phyloP scores from a whole-genome alignment of 2,113 vertebrate genomes.

The Madoqua kirkii region DNA sequence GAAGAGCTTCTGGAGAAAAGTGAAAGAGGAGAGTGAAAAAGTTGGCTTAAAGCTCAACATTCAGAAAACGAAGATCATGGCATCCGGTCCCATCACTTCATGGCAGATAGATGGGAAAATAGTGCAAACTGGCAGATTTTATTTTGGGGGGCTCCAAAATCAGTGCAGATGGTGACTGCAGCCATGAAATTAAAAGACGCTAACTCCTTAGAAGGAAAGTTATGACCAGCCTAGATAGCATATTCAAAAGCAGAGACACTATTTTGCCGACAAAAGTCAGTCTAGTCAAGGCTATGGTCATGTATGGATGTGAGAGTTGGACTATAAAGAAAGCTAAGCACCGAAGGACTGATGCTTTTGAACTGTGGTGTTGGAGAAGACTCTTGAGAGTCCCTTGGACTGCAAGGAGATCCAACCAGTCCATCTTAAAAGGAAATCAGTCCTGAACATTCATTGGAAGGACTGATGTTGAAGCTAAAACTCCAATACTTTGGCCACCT shows the following conservation, averaged over 20 bases:
- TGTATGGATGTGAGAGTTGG: background rate
- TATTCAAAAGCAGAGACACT: background rate
- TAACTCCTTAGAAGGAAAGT: background rate
- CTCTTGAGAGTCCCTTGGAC: background rate
- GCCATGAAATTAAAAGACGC: background rate
- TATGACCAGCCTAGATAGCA: background rate
- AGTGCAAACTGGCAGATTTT: background rate
- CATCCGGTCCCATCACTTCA: background rate
- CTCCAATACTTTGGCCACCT: background rate
- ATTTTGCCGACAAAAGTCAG: accelerated
- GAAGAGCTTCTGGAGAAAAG: background rate
- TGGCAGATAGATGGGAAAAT: background rate
- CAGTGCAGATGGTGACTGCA: background rate
- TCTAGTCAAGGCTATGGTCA: background rate
- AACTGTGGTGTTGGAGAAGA: background rate
- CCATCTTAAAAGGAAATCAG: background rate
- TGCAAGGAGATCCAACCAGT: background rate
- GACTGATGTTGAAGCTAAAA: accelerated
- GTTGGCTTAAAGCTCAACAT: background rate
- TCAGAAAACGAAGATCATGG: background rate
- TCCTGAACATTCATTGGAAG: background rate
- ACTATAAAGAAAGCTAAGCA: background rate
- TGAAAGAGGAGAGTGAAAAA: background rate
- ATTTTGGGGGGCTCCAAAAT: background rate
- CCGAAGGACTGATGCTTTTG: background rate